Conservation (phyloP, 2,888 invertebrate genomes). For the Trilocha varians region DNA sequence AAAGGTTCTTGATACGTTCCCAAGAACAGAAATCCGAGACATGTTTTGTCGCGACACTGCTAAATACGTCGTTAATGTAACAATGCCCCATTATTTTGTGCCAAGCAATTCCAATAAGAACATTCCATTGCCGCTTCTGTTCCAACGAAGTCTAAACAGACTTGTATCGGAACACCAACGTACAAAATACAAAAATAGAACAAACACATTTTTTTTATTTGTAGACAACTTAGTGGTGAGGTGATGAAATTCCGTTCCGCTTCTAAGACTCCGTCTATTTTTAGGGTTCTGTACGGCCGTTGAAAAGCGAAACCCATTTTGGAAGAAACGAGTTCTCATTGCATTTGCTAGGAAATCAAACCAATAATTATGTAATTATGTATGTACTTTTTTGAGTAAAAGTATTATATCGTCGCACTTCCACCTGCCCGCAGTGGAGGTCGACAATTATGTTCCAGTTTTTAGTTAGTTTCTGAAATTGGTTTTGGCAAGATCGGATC, state of each 20-base stretch:
- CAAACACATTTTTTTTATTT: background rate
- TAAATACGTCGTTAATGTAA: background rate
- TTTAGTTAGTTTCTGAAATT: too few species aligned
- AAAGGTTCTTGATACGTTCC: background rate
- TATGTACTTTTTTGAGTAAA: too few species aligned
- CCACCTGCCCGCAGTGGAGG: too few species aligned
- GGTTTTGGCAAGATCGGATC: too few species aligned
- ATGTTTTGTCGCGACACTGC: background rate
- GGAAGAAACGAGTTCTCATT: too few species aligned
- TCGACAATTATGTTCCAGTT: too few species aligned
- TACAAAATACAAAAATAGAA: background rate
- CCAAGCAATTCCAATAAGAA: background rate
- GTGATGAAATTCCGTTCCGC: slow-evolving; percentile 6
- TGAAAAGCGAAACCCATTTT: too few species aligned
- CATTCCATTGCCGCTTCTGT: background rate
- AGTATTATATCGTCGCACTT: too few species aligned
- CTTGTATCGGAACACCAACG: background rate
- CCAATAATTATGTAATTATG: too few species aligned
- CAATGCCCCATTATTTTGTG: background rate
- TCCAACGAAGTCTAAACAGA: background rate
- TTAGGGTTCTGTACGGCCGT: too few species aligned
- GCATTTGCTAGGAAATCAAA: too few species aligned
- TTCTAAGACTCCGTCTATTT: background rate
- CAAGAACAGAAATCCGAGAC: background rate
- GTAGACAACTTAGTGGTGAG: background rate